phyloP scores from a whole-genome alignment of 2,113 vertebrate species.

The Oxygymnocypris stewartii region DNA sequence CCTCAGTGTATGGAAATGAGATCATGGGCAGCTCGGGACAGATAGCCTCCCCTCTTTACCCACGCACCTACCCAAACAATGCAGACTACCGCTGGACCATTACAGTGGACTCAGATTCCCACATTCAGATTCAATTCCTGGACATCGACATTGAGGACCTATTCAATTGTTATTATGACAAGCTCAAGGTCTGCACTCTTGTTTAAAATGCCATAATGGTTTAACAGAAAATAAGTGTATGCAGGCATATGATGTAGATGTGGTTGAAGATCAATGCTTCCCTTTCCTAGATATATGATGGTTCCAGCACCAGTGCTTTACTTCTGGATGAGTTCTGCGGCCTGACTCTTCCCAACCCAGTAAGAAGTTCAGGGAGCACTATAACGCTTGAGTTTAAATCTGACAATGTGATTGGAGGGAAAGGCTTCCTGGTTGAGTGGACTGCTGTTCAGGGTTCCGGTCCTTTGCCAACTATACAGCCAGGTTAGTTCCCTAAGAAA shows the following conservation, averaged over 20 bases:
- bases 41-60: constrained; percentile 92
- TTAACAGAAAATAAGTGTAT: not conserved
- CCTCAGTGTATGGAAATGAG: constrained; percentile 88
- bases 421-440: constrained; percentile 93
- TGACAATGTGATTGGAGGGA: constrained; percentile 74
- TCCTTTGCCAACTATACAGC: constrained; percentile 73
- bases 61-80: constrained; percentile 82
- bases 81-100: constrained; percentile 87
- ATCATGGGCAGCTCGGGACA: constrained; percentile 83
- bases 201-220: not conserved
- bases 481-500: constrained; percentile 73
- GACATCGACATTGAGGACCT: constrained; percentile 86
- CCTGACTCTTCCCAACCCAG: constrained; percentile 61
- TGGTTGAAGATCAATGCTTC: not conserved
- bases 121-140: constrained; percentile 78
- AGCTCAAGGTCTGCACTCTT: constrained; percentile 75
- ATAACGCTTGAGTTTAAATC: constrained; percentile 86
- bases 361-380: constrained; percentile 79
- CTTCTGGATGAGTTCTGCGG: constrained; percentile 83
- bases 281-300: constrained; percentile 83
- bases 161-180: constrained; percentile 79
- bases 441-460: constrained; percentile 73
- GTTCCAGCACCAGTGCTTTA: constrained; percentile 75
- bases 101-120: constrained; percentile 77
- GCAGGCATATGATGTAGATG: not conserved